Evolutionary conservation across 1,140 invertebrate genomes (phyloP).

Genomic region (Lysiphlebus fabarum): DNA sequence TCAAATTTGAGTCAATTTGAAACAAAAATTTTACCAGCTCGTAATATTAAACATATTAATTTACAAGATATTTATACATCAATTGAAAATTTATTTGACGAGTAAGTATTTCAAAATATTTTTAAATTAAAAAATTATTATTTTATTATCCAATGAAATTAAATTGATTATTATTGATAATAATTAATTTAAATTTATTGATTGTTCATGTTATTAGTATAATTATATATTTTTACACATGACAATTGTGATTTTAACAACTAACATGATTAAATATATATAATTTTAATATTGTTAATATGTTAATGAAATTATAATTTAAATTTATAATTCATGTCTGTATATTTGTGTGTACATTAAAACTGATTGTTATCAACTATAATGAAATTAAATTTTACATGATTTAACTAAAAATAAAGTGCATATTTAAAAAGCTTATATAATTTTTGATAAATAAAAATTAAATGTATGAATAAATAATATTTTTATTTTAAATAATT

Average conservation of each 20-base stretch:
- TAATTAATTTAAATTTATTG: neutral
- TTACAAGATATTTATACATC: constrained; percentile 43
- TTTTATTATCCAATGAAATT: neutral
- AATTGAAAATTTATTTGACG: constrained; percentile 43
- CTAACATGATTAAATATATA: too few species aligned
- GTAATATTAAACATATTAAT: constrained; percentile 38
- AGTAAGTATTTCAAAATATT: constrained; percentile 36
- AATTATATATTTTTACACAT: neutral
- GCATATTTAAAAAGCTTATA: too few species aligned
- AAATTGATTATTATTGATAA: neutral
- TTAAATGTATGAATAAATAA: neutral
- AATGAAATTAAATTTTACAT: too few species aligned
- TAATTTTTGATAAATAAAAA: too few species aligned
- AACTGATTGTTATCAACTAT: too few species aligned
- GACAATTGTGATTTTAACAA: too few species aligned
- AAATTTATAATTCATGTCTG: too few species aligned
- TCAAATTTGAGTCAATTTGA: constrained; percentile 49
- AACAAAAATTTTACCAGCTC: constrained; percentile 37
- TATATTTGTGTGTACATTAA: too few species aligned
- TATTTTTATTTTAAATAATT: neutral
- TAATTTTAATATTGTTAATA: too few species aligned
- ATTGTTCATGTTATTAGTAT: neutral
- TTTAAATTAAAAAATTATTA: neutral
- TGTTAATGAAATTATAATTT: too few species aligned
- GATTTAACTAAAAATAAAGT: too few species aligned